phyloP scores from a whole-genome alignment of 2,888 invertebrate species.

The Drosophila vallismaia region DNA sequence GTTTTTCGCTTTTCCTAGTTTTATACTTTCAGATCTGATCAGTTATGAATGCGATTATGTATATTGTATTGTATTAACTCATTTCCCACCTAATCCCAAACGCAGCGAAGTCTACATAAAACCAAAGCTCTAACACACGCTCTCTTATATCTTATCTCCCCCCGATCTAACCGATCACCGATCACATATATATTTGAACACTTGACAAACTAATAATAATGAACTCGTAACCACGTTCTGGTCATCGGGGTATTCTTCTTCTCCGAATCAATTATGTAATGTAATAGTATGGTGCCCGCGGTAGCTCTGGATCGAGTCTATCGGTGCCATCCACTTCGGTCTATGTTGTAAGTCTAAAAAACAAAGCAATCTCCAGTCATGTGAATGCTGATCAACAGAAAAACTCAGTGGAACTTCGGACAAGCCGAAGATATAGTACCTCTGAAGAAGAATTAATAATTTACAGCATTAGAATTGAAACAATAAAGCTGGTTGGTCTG shows the following conservation, averaged over 20 bases:
- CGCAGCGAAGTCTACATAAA: slow-evolving; percentile 41
- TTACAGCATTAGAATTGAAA: too few species aligned
- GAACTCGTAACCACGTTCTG: slow-evolving; percentile 30
- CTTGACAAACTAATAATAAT: slow-evolving; percentile 13
- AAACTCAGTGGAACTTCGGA: slow-evolving; percentile 26
- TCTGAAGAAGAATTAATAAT: background rate
- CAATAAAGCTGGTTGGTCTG: too few species aligned
- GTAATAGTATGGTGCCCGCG: slow-evolving; percentile 85
- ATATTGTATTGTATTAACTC: slow-evolving; percentile 56
- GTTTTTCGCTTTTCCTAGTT: slow-evolving; percentile 22
- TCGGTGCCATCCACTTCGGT: slow-evolving; percentile 91
- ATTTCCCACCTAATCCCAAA: slow-evolving; percentile 58
- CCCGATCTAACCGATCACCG: slow-evolving; percentile 59
- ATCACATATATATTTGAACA: slow-evolving; percentile 25
- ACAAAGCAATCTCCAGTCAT: slow-evolving; percentile 59
- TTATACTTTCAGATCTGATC: slow-evolving; percentile 24
- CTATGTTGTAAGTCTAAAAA: slow-evolving; percentile 87
- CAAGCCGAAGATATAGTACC: slow-evolving; percentile 30
- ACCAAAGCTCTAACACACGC: slow-evolving; percentile 68
- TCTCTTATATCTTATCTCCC: slow-evolving; percentile 69
- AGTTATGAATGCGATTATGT: slow-evolving; percentile 24
- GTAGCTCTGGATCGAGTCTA: slow-evolving; percentile 91
- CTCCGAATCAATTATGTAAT: background rate
- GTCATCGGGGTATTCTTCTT: slow-evolving; percentile 46
- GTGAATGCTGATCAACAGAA: slow-evolving; percentile 23